Base-by-base conservation (phyloP, 64 coral and sea anemone species). In the Actinia equina region DNA sequence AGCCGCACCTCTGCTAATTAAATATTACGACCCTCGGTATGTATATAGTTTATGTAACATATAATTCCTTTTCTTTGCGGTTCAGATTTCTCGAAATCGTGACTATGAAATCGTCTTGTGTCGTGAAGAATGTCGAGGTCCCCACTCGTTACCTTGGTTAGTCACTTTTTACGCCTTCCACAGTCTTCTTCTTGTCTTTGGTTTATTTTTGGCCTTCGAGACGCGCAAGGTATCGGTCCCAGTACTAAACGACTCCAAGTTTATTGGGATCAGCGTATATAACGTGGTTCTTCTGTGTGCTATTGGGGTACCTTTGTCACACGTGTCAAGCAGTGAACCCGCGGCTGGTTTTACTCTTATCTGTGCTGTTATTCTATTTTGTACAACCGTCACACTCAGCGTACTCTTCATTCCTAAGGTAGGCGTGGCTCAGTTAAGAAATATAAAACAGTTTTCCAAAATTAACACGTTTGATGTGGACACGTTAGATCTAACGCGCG, bases 261-360 rank as follows among this genome's bases (percentile, higher is more conserved):
- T 96, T 71, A 96, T 96, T 65, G 94, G 94, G 2, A 96, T 96
- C 79, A 96, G 94, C 52, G 94, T 96, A 14, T 96, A 96, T 44
- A 96, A 96, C 52, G 94, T 96, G 65, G 94, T 96, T n/a, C 71
- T 96, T 22, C 79, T 96, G 22, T 96, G 91, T 45, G 94, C 94
- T 17, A 86, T 96, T 83, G 94, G 94, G 18, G 91, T 96, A 11
- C 94, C 94, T 58, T 83, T 96, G 19, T 96, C 94, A 4, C 90
- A 93, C 22, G 89, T 96, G 37, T 87, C 94, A 1, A 83, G 54
- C 46, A 93, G 77, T 12, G 88, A 93, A 12, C 91, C 94, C 1
- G 80, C 88, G 1, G 69, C 90, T 57, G 91, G 94, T 17, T 93
- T 90, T 52, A 86, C 84, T 25, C 90, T 96, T 55, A 90, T 96